Evolutionary conservation across 2,888 invertebrate species (phyloP).

Genomic region (Dugesia japonica): DNA sequence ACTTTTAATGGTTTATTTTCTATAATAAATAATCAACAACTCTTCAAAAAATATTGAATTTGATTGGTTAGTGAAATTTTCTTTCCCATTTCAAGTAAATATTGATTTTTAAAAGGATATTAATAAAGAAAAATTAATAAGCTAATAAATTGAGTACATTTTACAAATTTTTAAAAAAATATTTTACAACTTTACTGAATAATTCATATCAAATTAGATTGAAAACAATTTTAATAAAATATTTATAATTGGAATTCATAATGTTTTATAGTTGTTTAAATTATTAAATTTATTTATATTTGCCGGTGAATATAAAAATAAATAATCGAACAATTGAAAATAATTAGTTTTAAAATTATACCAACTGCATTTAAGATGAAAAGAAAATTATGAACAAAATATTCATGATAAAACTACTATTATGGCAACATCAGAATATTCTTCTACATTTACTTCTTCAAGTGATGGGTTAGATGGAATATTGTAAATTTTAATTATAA

Average conservation of each 20-base stretch:
- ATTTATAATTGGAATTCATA: too few species aligned
- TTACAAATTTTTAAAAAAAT: too few species aligned
- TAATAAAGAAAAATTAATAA: too few species aligned
- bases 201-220: too few species aligned
- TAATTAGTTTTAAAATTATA: neutral
- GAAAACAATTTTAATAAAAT: too few species aligned
- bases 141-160: too few species aligned
- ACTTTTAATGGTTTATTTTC: neutral
- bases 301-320: slow-evolving; percentile 20
- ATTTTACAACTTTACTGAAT: too few species aligned
- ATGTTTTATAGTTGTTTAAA: neutral
- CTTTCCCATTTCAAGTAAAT: too few species aligned
- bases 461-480: neutral
- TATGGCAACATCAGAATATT: neutral
- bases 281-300: neutral
- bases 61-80: neutral
- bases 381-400: neutral
- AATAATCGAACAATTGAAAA: neutral
- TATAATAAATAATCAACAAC: neutral
- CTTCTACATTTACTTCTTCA: neutral
- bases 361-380: neutral
- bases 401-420: neutral
- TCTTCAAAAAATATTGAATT: neutral
- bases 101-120: too few species aligned
- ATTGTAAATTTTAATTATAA: neutral